Base-by-base conservation (phyloP, 2,113 vertebrate species). In the Thermophis baileyi region DNA sequence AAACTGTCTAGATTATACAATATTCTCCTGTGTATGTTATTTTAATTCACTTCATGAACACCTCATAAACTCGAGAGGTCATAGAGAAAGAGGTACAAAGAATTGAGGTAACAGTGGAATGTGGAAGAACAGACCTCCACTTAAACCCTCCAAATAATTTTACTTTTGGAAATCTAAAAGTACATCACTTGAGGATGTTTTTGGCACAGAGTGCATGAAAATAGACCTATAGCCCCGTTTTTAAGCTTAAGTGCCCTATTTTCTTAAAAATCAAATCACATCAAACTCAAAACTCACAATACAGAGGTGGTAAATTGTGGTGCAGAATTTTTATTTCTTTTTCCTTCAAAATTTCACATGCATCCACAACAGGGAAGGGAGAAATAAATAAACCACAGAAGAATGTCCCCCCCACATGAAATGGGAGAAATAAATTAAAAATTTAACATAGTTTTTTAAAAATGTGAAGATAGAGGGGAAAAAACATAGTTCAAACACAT, bases 341-440 rank as follows among this genome's bases (percentile, higher is more conserved):
- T 35, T 86, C 55, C 81, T 93, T 90, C 89, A 93, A 90, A 90
- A 86, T 93, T 93, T 93, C 53, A 93, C 92, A 93, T 90, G 92
- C 92, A 93, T 93, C 92, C 92, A 93, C 92, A 90, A 93, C 35
- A 90, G 54, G 92, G 81, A 63, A 93, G 74, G 92, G 88, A 90
- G 46, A 93, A 93, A 93, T 93, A 93, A 93, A 93, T 93, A 90
- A 93, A 63, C 35, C 92, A 93, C 89, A 93, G 47, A 90, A 90
- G 54, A 93, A 90, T 55, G 86, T 14, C 44, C 89, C 51, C 69
- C 87, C 16, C 74, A 35, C 92, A 87, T 46, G 85, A 90, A 90
- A 93, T 90, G 74, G 89, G 92, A 90, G 92, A 93, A 93, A 93
- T 93, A 93, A 93, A 93, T 93, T 87, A 93, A 93, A 93, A 93